These are phyloP conservation scores for Antheraea mylitta DNA, from an alignment of 1,140 invertebrate species.

Conservation along the genomic window DNA sequence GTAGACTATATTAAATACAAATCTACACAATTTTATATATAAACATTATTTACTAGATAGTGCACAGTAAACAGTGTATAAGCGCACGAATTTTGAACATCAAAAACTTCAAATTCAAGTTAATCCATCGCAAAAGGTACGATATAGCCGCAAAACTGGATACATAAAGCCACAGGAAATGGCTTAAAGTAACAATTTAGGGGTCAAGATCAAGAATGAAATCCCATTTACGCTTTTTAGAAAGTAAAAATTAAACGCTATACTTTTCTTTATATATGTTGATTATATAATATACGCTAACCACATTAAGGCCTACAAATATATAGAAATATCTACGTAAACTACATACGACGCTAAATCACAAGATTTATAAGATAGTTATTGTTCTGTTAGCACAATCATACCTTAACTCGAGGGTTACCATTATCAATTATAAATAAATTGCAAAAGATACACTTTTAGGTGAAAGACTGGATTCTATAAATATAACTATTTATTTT, in stretches of 20 bases:
- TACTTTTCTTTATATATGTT: neutral
- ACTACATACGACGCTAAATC: constrained; percentile 45
- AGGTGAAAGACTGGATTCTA: too few species aligned
- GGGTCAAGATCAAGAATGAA: too few species aligned
- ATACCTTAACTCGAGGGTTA: constrained; percentile 25
- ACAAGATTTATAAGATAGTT: constrained; percentile 48
- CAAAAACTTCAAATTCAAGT: constrained; percentile 1
- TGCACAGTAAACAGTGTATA: constrained; percentile 8
- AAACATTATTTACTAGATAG: neutral
- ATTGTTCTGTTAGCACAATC: constrained; percentile 42
- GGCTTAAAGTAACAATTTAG: neutral
- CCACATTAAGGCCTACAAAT: constrained; percentile 14
- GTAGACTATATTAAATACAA: constrained; percentile 12
- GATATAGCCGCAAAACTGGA: neutral
- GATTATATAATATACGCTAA: neutral
- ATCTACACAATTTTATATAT: neutral
- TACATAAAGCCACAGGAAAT: neutral
- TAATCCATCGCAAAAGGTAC: neutral
- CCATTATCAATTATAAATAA: constrained; percentile 33
- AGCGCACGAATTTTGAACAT: constrained; percentile 1
- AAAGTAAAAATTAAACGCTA: too few species aligned
- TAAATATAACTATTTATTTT: too few species aligned
- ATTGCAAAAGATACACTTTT: too few species aligned
- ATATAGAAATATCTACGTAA: constrained; percentile 38
- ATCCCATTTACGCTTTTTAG: too few species aligned